phyloP scores from a whole-genome alignment of 2,113 vertebrate species.

The Xyliphius kryptos region DNA sequence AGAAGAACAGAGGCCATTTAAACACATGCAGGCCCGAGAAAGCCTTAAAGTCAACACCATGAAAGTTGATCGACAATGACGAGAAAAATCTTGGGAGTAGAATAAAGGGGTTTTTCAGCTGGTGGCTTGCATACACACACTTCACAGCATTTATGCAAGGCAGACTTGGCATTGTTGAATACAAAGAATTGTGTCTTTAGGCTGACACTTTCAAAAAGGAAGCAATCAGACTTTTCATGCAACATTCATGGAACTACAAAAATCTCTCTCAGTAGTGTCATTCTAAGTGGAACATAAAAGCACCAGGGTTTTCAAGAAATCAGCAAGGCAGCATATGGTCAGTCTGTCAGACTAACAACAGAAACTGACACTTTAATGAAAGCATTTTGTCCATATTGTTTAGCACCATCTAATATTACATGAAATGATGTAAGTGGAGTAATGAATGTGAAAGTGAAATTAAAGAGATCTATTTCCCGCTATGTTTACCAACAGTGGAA shows the following conservation, averaged over 20 bases:
- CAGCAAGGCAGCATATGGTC: slow-evolving; percentile 26
- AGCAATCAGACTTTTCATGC: slow-evolving; percentile 10
- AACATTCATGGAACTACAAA: slow-evolving; percentile 10
- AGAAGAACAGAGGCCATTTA: slow-evolving; percentile 18
- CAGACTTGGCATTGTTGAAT: slow-evolving; percentile 25
- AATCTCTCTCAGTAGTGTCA: slow-evolving; percentile 18
- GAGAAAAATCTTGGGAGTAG: slow-evolving; percentile 25
- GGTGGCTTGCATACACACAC: slow-evolving; percentile 18
- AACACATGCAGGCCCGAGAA: slow-evolving; percentile 28
- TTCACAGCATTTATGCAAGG: slow-evolving; percentile 25
- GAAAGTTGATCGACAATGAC: slow-evolving; percentile 36
- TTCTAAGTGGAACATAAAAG: slow-evolving; percentile 7
- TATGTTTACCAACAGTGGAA: too few relatives aligned
- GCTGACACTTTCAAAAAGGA: slow-evolving; percentile 16
- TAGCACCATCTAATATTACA: too few relatives aligned
- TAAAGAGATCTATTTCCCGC: too few relatives aligned
- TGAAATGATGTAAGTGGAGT: too few relatives aligned
- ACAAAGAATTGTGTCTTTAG: slow-evolving; percentile 17
- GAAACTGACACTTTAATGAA: too few relatives aligned
- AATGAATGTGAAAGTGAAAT: too few relatives aligned
- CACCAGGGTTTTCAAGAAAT: slow-evolving; percentile 7
- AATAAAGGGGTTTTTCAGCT: slow-evolving; percentile 12
- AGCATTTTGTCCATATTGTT: too few relatives aligned
- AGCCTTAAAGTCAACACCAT: slow-evolving; percentile 32
- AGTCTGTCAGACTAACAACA: slow-evolving; percentile 8